phyloP scores from a whole-genome alignment of 2,797 vertebrate species.

The Brachyalestes nurse region DNA sequence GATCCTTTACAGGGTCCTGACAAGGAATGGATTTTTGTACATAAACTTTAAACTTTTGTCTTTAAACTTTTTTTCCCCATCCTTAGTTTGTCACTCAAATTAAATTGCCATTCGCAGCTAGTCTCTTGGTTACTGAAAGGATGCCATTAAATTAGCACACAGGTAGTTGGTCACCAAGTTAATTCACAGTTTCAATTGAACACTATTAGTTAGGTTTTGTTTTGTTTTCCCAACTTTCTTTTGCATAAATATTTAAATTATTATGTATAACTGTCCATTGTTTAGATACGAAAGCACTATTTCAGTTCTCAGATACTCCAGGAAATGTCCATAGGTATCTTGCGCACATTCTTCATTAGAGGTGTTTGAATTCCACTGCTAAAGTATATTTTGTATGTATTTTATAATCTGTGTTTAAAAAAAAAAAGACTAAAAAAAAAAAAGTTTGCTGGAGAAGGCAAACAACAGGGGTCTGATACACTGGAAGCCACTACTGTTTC shows the following conservation, averaged over 20 bases:
- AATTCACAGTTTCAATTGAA: neutral
- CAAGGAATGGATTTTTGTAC: constrained; percentile 1
- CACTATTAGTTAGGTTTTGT: neutral
- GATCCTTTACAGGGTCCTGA: neutral
- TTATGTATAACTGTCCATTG: neutral
- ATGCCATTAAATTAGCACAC: neutral
- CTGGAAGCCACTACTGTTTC: constrained; percentile 73
- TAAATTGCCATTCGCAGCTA: neutral
- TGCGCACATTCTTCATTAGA: neutral
- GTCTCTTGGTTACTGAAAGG: neutral
- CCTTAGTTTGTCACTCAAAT: neutral
- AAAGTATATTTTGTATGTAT: constrained; percentile 62
- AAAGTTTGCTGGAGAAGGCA: constrained; percentile 68
- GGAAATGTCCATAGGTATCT: neutral
- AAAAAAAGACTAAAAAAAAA: too few relatives aligned
- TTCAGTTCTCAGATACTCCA: neutral
- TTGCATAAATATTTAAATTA: neutral
- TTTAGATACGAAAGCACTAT: neutral
- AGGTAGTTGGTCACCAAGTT: neutral
- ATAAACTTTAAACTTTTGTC: neutral
- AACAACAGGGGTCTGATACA: constrained; percentile 83
- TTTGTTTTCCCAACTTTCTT: neutral
- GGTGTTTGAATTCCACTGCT: constrained; percentile 57
- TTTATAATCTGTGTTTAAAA: constrained; percentile 68
- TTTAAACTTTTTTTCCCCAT: neutral